These are phyloP conservation scores for Pollenia griseotomentosa DNA, from an alignment of 2,888 invertebrate species.

Conservation along the genomic window DNA sequence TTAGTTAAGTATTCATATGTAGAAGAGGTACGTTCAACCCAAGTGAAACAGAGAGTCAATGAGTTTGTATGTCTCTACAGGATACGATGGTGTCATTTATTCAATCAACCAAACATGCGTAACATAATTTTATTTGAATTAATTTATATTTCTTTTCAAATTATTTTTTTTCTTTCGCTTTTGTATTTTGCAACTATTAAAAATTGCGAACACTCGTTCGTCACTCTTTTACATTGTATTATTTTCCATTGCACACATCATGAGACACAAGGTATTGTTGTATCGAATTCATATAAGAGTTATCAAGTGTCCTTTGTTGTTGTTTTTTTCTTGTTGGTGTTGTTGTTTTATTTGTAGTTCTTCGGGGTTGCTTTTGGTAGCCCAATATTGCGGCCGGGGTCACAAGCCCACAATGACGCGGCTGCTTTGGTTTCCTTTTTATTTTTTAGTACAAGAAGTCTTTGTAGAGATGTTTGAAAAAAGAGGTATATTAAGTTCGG, in stretches of 20 bases:
- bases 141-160: conserved; percentile 63
- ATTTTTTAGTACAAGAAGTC: conserved; percentile 11
- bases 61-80: conserved; percentile 68
- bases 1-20: not conserved
- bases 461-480: conserved; percentile 5
- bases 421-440: conserved; percentile 74
- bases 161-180: conserved; percentile 30
- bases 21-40: not conserved
- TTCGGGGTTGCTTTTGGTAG: conserved; percentile 82
- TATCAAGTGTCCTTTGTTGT: conserved; percentile 73
- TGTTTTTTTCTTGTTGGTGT: conserved; percentile 9
- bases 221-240: conserved; percentile 25
- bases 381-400: conserved; percentile 81
- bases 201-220: conserved; percentile 46
- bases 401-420: conserved; percentile 80
- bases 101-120: conserved; percentile 72
- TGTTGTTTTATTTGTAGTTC: conserved; percentile 48
- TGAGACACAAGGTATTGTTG: conserved; percentile 61
- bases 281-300: conserved; percentile 67
- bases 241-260: conserved; percentile 42
- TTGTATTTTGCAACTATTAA: conserved; percentile 65
- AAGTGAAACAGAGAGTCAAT: conserved; percentile 61
- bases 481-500: conserved; percentile 27
- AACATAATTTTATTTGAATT: conserved; percentile 73
- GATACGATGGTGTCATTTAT: conserved; percentile 71